Evolutionary conservation across 2,113 vertebrate genomes (phyloP).

Genomic region (Pseudorasbora parva): DNA sequence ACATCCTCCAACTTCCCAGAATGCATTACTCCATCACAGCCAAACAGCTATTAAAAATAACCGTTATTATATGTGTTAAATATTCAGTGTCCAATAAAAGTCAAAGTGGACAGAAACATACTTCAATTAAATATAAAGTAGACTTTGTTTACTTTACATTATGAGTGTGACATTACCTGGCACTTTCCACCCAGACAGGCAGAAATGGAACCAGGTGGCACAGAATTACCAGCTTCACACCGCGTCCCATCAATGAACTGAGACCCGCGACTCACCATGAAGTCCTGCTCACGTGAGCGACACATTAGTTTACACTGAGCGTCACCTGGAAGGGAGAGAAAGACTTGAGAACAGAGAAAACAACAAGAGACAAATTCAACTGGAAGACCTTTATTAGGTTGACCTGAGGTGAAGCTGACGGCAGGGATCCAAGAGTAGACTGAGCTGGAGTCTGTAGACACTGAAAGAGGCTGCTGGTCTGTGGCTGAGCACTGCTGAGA

Average conservation of each 20-base stretch:
- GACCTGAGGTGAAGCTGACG: slow-evolving; percentile 81
- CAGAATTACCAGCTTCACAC: slow-evolving; percentile 74
- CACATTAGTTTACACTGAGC: slow-evolving; percentile 87
- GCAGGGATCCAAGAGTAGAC: slow-evolving; percentile 88
- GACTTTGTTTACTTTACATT: background rate
- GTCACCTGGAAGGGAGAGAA: slow-evolving; percentile 75
- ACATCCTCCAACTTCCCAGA: slow-evolving; percentile 80
- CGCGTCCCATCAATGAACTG: slow-evolving; percentile 90
- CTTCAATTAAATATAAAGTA: background rate
- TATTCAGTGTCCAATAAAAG: background rate
- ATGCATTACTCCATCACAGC: slow-evolving; percentile 87
- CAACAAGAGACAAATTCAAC: background rate
- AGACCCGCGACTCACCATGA: slow-evolving; percentile 86
- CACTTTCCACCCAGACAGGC: slow-evolving; percentile 86
- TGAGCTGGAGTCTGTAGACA: slow-evolving; percentile 64
- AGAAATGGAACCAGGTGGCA: slow-evolving; percentile 63
- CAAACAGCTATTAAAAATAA: slow-evolving; percentile 73
- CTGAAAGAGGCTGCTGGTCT: slow-evolving; percentile 77
- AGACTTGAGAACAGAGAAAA: background rate
- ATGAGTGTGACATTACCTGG: slow-evolving; percentile 71
- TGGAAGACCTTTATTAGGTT: background rate
- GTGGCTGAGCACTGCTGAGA: slow-evolving; percentile 87
- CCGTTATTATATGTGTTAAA: background rate
- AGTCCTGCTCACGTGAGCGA: slow-evolving; percentile 80
- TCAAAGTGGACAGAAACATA: background rate